Evolutionary conservation across 1,140 invertebrate genomes (phyloP).

Genomic region (Lordiphosa clarofinis): DNA sequence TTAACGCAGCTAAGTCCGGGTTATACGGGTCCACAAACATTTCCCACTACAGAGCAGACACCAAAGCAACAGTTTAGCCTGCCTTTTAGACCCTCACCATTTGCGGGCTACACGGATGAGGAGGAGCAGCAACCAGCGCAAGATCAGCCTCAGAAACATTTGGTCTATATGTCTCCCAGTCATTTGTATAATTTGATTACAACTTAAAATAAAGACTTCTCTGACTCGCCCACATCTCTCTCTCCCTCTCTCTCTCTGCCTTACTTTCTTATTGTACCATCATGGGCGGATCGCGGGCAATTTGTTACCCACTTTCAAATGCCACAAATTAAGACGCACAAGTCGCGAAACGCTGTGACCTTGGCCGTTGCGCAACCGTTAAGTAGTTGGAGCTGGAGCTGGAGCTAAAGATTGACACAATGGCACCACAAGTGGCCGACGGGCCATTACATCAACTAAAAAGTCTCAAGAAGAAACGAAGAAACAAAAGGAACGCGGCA

Average conservation of each 20-base stretch:
- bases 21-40: conserved; percentile 37
- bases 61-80: conserved; percentile 16
- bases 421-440: conserved; percentile 72
- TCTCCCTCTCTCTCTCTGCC: no score
- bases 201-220: conserved; percentile 16
- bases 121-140: neutral
- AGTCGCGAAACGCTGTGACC: conserved; percentile 46
- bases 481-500: conserved; percentile 2
- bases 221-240: no score
- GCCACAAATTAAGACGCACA: conserved; percentile 48
- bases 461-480: conserved; percentile 12
- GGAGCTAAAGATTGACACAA: conserved; percentile 25
- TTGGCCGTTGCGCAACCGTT: conserved; percentile 35
- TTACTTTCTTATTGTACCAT: conserved; percentile 42
- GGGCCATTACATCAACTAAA: conserved; percentile 42
- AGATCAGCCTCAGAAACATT: conserved; percentile 12
- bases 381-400: neutral
- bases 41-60: conserved; percentile 11
- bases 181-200: conserved; percentile 42
- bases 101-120: conserved; percentile 32
- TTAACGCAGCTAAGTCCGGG: conserved; percentile 32
- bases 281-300: conserved; percentile 18
- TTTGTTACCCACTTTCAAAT: conserved; percentile 41
- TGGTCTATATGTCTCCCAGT: conserved; percentile 32
- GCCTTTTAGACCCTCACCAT: conserved; percentile 36